Percentiles rank a stretch among this genome's conserved stretches.
Conservation (phyloP, 2,888 invertebrate genomes). For the Catocala nupta region DNA sequence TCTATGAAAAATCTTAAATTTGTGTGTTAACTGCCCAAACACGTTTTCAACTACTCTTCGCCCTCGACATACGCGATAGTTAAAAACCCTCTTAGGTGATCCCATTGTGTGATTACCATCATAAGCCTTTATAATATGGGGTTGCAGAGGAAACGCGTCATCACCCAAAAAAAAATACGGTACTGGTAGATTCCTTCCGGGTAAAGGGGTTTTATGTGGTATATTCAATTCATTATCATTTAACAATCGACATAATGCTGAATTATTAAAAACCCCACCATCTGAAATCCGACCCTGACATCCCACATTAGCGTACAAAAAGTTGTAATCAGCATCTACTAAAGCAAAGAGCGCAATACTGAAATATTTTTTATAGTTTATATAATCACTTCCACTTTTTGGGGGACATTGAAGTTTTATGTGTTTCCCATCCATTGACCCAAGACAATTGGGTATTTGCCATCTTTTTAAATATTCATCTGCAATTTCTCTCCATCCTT, state of each 20-base stretch:
- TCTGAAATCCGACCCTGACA: no score
- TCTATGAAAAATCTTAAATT: slow-evolving; percentile 34
- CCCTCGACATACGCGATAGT: slow-evolving; percentile 43
- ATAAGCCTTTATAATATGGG: slow-evolving; percentile 44
- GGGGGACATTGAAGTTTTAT: slow-evolving; percentile 45
- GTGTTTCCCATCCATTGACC: slow-evolving; percentile 33
- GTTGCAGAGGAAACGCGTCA: slow-evolving; percentile 34
- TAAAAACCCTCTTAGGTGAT: slow-evolving; percentile 39
- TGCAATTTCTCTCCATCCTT: slow-evolving; percentile 15
- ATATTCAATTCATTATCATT: slow-evolving; percentile 39
- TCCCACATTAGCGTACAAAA: no score
- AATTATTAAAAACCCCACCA: slow-evolving; percentile 7
- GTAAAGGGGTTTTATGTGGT: slow-evolving; percentile 39
- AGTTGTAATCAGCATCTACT: no score
- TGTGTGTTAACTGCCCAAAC: slow-evolving; percentile 42
- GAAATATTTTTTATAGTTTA: slow-evolving; percentile 59
- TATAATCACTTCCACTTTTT: slow-evolving; percentile 47
- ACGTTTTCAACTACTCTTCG: slow-evolving; percentile 51
- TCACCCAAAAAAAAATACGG: slow-evolving; percentile 38
- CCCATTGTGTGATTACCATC: slow-evolving; percentile 43
- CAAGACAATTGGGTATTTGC: slow-evolving; percentile 25
- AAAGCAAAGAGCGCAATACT: slow-evolving; percentile 16
- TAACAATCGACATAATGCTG: slow-evolving; percentile 37
- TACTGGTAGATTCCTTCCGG: slow-evolving; percentile 35
- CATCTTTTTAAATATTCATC: slow-evolving; percentile 20